Percentiles rank a stretch among this genome's conserved stretches.
Evolutionary conservation across 2,113 vertebrate genomes (phyloP).

Genomic region (Pollachius pollachius): DNA sequence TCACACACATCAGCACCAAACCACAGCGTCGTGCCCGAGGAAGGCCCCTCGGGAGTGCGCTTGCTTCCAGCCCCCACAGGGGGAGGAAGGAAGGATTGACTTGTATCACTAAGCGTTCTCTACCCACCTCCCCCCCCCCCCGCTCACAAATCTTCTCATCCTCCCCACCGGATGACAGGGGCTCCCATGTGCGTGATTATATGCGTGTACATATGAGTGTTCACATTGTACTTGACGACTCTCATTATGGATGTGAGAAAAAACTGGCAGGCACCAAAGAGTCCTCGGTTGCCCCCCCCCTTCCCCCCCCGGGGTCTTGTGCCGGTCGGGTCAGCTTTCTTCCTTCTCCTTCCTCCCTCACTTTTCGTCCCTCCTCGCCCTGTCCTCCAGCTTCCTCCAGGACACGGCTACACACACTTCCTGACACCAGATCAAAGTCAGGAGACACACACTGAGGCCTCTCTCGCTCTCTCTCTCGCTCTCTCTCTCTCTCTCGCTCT

Average conservation of each 20-base stretch:
- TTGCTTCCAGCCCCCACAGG: conserved; percentile 17
- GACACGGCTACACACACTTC: conserved; percentile 26
- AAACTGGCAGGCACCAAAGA: not conserved
- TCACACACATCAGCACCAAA: not conserved
- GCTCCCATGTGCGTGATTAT: conserved; percentile 8
- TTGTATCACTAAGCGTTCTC: conserved; percentile 20
- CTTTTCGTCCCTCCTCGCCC: conserved; percentile 11
- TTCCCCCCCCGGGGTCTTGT: not conserved
- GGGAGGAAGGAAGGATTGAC: conserved; percentile 29
- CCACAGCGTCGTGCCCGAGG: not conserved
- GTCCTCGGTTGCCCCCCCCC: conserved; percentile 11
- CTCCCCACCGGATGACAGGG: conserved; percentile 6
- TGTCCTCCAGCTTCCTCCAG: conserved; percentile 39
- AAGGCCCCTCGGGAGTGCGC: conserved; percentile 10
- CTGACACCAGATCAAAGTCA: conserved; percentile 58
- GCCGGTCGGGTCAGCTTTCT: conserved; percentile 35
- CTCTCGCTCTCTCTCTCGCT: conserved; percentile 8
- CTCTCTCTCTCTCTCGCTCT: too few relatives aligned
- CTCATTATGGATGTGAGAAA: conserved; percentile 22
- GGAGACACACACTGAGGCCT: conserved; percentile 15
- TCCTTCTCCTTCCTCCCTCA: conserved; percentile 13
- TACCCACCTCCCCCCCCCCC: conserved; percentile 1
- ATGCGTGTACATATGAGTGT: conserved; percentile 1
- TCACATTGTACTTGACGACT: conserved; percentile 6
- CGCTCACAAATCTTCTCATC: not conserved